These are phyloP conservation scores for Muscicapa adusta DNA, from an alignment of 2,113 vertebrate genomes.

Conservation along the genomic window DNA sequence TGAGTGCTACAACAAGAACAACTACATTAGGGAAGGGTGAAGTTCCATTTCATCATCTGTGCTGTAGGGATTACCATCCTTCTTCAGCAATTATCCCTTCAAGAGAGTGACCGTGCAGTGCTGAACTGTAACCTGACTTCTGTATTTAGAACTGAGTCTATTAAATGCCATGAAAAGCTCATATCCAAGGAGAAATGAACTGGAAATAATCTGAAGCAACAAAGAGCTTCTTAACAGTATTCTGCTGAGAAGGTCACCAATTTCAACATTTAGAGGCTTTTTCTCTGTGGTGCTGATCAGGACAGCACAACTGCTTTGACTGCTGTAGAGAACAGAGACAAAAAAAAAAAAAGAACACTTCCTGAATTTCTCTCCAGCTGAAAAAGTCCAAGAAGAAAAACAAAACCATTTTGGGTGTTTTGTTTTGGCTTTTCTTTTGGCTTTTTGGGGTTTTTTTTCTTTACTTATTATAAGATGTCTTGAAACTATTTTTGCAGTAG, in stretches of 20 bases:
- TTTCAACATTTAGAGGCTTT: conserved; percentile 44
- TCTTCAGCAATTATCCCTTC: conserved; percentile 49
- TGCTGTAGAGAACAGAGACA: background rate
- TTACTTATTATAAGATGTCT: background rate
- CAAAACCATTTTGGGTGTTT: background rate
- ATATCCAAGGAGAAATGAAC: conserved; percentile 56
- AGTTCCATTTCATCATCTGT: conserved; percentile 41
- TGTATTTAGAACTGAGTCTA: conserved; percentile 57
- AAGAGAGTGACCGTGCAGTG: conserved; percentile 39
- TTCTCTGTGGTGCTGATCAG: conserved; percentile 40
- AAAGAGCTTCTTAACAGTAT: conserved; percentile 48
- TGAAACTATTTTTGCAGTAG: background rate
- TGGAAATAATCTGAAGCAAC: conserved; percentile 68
- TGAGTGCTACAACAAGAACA: background rate
- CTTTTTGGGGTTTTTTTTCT: background rate
- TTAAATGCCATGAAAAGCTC: conserved; percentile 53
- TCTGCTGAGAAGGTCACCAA: conserved; percentile 63
- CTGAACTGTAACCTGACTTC: conserved; percentile 59
- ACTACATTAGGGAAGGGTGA: conserved; percentile 37
- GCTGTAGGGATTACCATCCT: conserved; percentile 13
- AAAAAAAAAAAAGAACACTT: background rate
- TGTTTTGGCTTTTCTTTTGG: background rate
- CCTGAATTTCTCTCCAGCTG: background rate
- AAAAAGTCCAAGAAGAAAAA: background rate
- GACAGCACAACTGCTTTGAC: background rate